These are phyloP conservation scores for Drosophila neutralis DNA, from an alignment of 2,888 invertebrate species.

Conservation along the genomic window DNA sequence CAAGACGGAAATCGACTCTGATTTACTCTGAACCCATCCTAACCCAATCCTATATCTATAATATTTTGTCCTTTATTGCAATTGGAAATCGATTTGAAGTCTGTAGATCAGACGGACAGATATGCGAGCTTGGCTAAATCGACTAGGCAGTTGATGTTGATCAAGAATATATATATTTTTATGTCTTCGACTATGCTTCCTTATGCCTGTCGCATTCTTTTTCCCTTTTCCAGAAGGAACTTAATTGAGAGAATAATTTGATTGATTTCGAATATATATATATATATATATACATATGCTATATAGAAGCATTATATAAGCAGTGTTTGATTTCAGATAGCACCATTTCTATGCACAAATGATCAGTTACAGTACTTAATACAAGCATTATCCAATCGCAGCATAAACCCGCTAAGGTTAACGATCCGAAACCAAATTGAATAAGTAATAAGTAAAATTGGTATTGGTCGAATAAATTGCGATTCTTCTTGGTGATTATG, in stretches of 20 bases:
- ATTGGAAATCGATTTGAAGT: background rate
- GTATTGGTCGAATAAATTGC: background rate
- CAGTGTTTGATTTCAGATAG: background rate
- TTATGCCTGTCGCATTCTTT: background rate
- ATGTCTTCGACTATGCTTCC: background rate
- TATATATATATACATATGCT: background rate
- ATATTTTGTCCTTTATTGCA: background rate
- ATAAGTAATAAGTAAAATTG: background rate
- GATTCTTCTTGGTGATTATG: background rate
- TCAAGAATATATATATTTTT: background rate
- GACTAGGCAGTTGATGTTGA: background rate
- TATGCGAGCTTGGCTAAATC: rapidly evolving
- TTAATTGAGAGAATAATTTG: background rate
- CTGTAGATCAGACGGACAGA: rapidly evolving
- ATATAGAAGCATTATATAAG: background rate
- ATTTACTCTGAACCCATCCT: too few relatives aligned
- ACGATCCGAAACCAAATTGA: background rate
- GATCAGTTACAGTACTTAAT: background rate
- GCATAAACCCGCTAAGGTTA: background rate
- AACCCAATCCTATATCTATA: too few relatives aligned
- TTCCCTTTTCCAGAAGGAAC: background rate
- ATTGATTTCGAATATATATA: too few relatives aligned
- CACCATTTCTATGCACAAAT: background rate
- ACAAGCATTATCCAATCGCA: background rate
- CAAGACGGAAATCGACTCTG: too few relatives aligned